Evolutionary conservation across 1,140 invertebrate genomes (phyloP).

Genomic region (Melanaphis sacchari): DNA sequence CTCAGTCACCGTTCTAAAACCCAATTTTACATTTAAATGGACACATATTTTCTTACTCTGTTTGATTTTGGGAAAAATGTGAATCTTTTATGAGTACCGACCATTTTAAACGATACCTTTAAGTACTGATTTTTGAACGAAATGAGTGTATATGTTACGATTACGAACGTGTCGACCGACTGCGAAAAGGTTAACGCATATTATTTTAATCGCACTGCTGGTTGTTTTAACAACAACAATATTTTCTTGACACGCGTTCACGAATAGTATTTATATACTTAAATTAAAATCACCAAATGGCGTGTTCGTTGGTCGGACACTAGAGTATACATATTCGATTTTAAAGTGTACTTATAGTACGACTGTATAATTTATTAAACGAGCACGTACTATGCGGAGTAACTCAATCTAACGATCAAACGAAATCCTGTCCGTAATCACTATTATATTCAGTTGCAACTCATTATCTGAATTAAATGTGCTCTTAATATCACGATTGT

Average conservation of each 20-base stretch:
- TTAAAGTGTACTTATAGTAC: conserved; percentile 7
- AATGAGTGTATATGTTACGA: neutral
- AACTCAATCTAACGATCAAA: too few species aligned
- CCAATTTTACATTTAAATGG: neutral
- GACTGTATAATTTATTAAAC: conserved; percentile 5
- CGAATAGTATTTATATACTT: neutral
- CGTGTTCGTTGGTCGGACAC: neutral
- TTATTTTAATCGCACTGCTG: neutral
- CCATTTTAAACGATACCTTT: neutral
- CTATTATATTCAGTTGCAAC: neutral
- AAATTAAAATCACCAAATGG: conserved; percentile 27
- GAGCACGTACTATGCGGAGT: neutral
- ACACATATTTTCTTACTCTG: neutral
- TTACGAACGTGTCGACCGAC: neutral
- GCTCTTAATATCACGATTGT: neutral
- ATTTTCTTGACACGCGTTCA: neutral
- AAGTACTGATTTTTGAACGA: neutral
- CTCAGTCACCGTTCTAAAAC: neutral
- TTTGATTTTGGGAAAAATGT: neutral
- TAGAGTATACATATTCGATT: neutral
- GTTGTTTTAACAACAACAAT: neutral
- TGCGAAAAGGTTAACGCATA: neutral
- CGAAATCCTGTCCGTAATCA: neutral
- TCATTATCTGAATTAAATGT: neutral
- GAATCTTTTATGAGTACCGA: neutral